Conservation (phyloP, 2,888 invertebrate species). For the Catocala nupta region DNA sequence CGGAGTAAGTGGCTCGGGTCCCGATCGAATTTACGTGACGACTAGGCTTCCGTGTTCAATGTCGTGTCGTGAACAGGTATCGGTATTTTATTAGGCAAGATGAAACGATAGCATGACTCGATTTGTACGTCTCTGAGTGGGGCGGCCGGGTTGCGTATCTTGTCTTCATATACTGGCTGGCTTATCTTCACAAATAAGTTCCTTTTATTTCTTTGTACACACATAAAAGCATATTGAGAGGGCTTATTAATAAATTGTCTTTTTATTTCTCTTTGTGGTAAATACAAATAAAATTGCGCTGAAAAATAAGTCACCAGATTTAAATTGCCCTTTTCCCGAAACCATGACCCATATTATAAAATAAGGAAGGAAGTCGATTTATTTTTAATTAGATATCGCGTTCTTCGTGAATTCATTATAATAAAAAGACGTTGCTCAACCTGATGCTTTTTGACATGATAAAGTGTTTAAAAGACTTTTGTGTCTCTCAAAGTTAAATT, state of each 20-base stretch:
- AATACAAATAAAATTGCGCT: not conserved
- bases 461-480: conserved; percentile 1
- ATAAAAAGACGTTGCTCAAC: conserved; percentile 18
- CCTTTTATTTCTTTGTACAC: too few relatives aligned
- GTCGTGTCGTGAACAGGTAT: conserved; percentile 46
- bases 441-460: conserved; percentile 19
- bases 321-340: conserved; percentile 21
- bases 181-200: too few relatives aligned
- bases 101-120: conserved; percentile 37
- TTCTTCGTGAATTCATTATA: conserved; percentile 32
- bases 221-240: too few relatives aligned
- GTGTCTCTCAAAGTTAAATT: conserved; percentile 1
- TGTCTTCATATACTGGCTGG: too few relatives aligned
- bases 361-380: conserved; percentile 19
- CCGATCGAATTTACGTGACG: conserved; percentile 45
- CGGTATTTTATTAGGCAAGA: conserved; percentile 50
- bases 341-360: conserved; percentile 28
- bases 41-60: conserved; percentile 36
- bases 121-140: conserved; percentile 20
- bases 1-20: conserved; percentile 7
- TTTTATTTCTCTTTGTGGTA: conserved; percentile 1
- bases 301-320: conserved; percentile 19
- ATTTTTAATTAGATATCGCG: conserved; percentile 32
- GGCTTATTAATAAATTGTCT: not conserved
- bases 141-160: conserved; percentile 8